phyloP scores from a whole-genome alignment of 2,888 invertebrate genomes.

The Zygaena filipendulae region DNA sequence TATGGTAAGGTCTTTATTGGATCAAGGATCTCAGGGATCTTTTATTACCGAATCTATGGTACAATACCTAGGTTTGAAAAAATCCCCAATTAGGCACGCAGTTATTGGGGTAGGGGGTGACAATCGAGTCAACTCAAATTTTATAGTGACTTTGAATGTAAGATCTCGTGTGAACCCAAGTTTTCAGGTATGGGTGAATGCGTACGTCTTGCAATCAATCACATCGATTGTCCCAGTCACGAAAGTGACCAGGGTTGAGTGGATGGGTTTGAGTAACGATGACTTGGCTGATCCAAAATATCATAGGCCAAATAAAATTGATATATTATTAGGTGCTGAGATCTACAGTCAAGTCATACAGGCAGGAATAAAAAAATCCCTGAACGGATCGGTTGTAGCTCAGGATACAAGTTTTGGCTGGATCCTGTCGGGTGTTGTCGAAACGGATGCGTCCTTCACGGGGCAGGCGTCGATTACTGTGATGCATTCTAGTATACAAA shows the following conservation, averaged over 20 bases:
- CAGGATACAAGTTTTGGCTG: slow-evolving; percentile 10
- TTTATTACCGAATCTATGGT: slow-evolving; percentile 10
- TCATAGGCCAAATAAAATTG: slow-evolving; percentile 7
- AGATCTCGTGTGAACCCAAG: slow-evolving; percentile 10
- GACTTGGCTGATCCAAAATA: slow-evolving; percentile 11
- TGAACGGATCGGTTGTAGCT: slow-evolving; percentile 3
- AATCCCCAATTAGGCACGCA: slow-evolving; percentile 1
- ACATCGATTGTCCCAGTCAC: slow-evolving; percentile 6
- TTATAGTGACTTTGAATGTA: slow-evolving; percentile 13
- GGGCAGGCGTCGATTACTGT: not conserved
- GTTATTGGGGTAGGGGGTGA: slow-evolving; percentile 8
- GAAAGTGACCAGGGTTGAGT: not conserved
- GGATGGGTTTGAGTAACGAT: slow-evolving; percentile 5
- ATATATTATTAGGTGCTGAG: slow-evolving; percentile 10
- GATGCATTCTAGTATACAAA: not conserved
- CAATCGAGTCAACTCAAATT: slow-evolving; percentile 7
- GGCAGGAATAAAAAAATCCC: slow-evolving; percentile 6
- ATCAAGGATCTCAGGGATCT: slow-evolving; percentile 10
- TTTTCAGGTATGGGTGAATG: slow-evolving; percentile 4
- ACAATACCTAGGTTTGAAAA: slow-evolving; percentile 9
- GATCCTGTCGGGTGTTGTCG: slow-evolving; percentile 7
- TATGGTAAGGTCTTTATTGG: slow-evolving; percentile 5
- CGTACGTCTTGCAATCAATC: slow-evolving; percentile 6
- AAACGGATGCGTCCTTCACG: not conserved
- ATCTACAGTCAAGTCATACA: slow-evolving; percentile 8